A percentile compares a stretch with the other conserved stretches of the same genome.
Evolutionary conservation across 2,113 vertebrate species (phyloP).

Genomic region (Ranitomeya imitator): DNA sequence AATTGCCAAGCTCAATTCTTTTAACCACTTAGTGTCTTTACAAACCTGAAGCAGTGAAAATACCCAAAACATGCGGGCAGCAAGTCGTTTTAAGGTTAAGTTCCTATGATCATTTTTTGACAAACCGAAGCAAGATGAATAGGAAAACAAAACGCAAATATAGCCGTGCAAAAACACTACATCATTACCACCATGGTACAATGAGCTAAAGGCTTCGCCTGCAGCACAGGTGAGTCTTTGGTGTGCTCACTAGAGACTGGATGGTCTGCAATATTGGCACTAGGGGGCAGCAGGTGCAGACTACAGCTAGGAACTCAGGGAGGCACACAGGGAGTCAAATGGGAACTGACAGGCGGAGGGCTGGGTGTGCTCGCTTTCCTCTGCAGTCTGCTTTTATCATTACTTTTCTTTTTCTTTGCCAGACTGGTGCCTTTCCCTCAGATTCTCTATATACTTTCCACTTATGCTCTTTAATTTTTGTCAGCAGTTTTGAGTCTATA

Average conservation of each 20-base stretch:
- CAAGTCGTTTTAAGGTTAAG: too few species aligned
- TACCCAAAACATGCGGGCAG: too few species aligned
- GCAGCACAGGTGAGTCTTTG: background rate
- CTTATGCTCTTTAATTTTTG: background rate
- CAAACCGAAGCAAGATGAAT: too few species aligned
- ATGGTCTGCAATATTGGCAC: background rate
- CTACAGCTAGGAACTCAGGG: background rate
- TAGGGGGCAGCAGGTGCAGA: slow-evolving; percentile 42
- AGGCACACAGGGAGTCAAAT: slow-evolving; percentile 12
- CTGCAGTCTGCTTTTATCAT: background rate
- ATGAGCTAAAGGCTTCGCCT: too few species aligned
- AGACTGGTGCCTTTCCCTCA: accelerated
- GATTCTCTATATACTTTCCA: background rate
- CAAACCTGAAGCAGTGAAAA: too few species aligned
- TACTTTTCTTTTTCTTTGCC: background rate
- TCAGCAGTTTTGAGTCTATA: background rate
- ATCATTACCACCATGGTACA: too few species aligned
- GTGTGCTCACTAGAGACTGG: background rate
- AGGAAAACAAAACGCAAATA: too few species aligned
- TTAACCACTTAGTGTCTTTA: too few species aligned
- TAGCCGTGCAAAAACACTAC: too few species aligned
- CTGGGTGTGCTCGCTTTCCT: background rate
- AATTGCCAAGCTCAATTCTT: too few species aligned
- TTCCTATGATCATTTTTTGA: too few species aligned
- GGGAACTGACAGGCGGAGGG: slow-evolving; percentile 8